Evolutionary conservation across 2,888 invertebrate genomes (phyloP), one percentile per base, ranked within the genome.

Genomic region (Troides oblongomaculatus): DNA sequence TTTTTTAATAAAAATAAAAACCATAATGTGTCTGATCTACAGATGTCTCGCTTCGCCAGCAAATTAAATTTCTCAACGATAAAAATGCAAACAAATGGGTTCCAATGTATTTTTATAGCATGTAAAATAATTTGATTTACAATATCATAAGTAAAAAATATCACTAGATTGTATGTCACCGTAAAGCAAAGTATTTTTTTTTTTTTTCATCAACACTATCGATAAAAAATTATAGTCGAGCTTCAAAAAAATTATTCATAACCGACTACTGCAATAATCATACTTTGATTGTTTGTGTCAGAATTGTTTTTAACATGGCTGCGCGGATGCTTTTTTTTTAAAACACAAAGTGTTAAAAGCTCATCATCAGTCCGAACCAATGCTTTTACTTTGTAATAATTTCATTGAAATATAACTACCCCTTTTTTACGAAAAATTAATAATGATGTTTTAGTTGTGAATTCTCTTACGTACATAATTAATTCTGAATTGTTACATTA

Each of bases 211-310:
- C 21, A 21, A 21, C 21, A 21, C 1, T 1, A 21, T 21, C 21
- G 21, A 21, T 21, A 21, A 21, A 21, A 21, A 21, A 21, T 21
- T 39, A 62, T 43, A 61, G 50, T 50, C 17, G 56, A 57, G 23
- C n/a, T 61, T 68, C 23, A 63, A 59, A 64, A 30, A 36, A 61
- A 39, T 53, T 61, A 69, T 61, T 46, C 14, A 21, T 56, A 61
- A 62, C 43, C 58, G 56, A 46, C 62, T 58, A 50, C 50, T 62
- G 62, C 62, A 65, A 58, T 62, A 69, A 65, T 50, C 57, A 57
- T 18, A 43, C 62, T 25, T 56, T 56, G 46, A 61, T 64, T 30
- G 23, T 69, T 61, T 61, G 39, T 64, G 58, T 59, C 36, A 23
- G 50, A 58, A 21, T 70, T 64, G 36, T 70, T 62, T 59, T 58